phyloP scores from a whole-genome alignment of 2,888 invertebrate genomes.

The Brachyptera putata region DNA sequence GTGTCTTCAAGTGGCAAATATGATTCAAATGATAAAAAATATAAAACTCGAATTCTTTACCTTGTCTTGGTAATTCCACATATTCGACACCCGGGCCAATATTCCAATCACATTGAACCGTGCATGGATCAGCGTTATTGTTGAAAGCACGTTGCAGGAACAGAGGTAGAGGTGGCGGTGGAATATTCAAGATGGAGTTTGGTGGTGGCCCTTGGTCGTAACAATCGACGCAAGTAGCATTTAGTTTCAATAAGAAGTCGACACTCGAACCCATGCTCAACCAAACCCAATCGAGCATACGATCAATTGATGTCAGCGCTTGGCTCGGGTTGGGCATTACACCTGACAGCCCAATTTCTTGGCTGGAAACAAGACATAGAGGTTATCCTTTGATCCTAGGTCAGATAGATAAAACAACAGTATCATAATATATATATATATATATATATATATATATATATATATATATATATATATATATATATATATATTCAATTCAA shows the following conservation, averaged over 20 bases:
- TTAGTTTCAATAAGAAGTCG: slow-evolving; percentile 38
- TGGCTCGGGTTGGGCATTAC: background rate
- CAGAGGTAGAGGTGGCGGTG: slow-evolving; percentile 78
- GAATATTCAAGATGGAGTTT: slow-evolving; percentile 75
- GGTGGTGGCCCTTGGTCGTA: slow-evolving; percentile 67
- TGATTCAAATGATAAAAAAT: too few relatives aligned
- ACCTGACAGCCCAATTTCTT: background rate
- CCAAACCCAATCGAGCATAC: slow-evolving; percentile 9
- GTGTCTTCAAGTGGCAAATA: too few relatives aligned
- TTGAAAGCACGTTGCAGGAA: slow-evolving; percentile 54
- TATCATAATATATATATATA: too few relatives aligned
- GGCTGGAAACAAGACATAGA: too few relatives aligned
- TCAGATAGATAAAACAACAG: too few relatives aligned
- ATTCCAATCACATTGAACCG: slow-evolving; percentile 44
- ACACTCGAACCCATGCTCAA: slow-evolving; percentile 34
- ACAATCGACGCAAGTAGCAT: slow-evolving; percentile 44
- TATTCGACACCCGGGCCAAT: slow-evolving; percentile 62
- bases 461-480: too few relatives aligned
- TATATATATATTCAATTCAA: too few relatives aligned
- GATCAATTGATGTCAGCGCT: background rate
- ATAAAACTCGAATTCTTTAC: too few relatives aligned
- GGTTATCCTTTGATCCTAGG: too few relatives aligned
- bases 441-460: too few relatives aligned
- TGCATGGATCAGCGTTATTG: slow-evolving; percentile 44
- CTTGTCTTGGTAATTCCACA: slow-evolving; percentile 74